phyloP scores from a whole-genome alignment of 2,888 invertebrate genomes.

The Troides oblongomaculatus region DNA sequence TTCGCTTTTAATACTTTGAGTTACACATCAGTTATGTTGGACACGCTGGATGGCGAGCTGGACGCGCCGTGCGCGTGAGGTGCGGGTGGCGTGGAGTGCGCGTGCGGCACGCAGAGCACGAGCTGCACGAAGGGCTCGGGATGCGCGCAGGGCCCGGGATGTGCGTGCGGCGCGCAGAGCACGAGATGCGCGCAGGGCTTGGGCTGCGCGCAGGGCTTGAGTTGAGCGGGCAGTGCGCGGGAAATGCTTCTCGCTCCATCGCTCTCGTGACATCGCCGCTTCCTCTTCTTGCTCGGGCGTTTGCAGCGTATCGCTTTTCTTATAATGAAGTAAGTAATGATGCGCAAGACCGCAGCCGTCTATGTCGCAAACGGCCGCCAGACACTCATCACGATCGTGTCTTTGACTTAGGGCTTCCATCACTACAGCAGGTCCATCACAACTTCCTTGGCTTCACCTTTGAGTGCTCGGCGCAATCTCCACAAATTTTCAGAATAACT shows the following conservation, averaged over 20 bases:
- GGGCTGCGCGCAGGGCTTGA: background rate
- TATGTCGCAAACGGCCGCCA: background rate
- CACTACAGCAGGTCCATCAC: too few relatives aligned
- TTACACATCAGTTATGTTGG: conserved; percentile 14
- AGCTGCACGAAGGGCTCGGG: too few relatives aligned
- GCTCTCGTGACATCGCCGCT: background rate
- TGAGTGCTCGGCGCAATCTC: too few relatives aligned
- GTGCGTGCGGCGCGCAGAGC: too few relatives aligned
- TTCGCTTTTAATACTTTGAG: conserved; percentile 31
- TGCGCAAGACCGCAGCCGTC: conserved; percentile 31
- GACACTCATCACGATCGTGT: too few relatives aligned
- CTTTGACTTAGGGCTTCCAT: too few relatives aligned
- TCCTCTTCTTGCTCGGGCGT: background rate
- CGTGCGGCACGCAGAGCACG: too few relatives aligned
- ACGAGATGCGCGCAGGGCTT: background rate
- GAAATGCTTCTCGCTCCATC: background rate
- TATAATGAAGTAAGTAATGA: conserved; percentile 30
- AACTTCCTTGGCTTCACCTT: too few relatives aligned
- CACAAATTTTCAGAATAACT: too few relatives aligned
- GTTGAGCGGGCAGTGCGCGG: background rate
- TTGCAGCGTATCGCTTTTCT: conserved; percentile 12
- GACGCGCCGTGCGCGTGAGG: too few relatives aligned
- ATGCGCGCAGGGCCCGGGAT: too few relatives aligned
- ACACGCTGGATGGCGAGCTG: background rate
- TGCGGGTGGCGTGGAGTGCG: too few relatives aligned